These are phyloP conservation scores for Pyrochroa serraticornis DNA, from an alignment of 2,888 invertebrate species.

Conservation along the genomic window DNA sequence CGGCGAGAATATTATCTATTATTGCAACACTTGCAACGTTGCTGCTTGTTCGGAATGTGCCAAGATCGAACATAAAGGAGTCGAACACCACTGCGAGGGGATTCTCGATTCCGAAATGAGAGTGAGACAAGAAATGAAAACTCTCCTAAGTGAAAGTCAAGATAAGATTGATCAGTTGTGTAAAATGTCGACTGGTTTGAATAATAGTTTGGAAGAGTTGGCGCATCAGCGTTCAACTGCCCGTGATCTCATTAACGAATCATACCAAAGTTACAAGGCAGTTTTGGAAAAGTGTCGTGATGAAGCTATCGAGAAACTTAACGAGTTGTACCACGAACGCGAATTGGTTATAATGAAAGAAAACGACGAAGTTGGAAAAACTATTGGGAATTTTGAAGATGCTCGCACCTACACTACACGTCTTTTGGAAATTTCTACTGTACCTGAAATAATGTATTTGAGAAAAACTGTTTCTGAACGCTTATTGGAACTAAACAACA, in stretches of 20 bases:
- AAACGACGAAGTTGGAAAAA: conserved; percentile 79
- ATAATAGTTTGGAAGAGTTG: conserved; percentile 82
- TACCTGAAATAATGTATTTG: conserved; percentile 82
- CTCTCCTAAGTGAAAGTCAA: conserved; percentile 76
- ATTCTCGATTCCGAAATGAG: conserved; percentile 77
- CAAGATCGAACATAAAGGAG: conserved; percentile 79
- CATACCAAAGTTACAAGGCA: conserved; percentile 80
- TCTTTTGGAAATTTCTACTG: conserved; percentile 82
- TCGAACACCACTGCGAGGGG: conserved; percentile 82
- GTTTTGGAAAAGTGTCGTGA: conserved; percentile 82
- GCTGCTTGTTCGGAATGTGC: conserved; percentile 89
- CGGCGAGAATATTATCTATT: conserved; percentile 84
- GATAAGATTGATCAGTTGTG: conserved; percentile 78
- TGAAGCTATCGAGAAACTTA: conserved; percentile 73
- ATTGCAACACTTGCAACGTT: conserved; percentile 86
- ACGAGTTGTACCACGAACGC: conserved; percentile 79
- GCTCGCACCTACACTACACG: conserved; percentile 85
- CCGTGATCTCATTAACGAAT: conserved; percentile 79
- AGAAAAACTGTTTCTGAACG: conserved; percentile 80
- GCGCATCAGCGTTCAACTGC: conserved; percentile 88
- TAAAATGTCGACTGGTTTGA: conserved; percentile 75
- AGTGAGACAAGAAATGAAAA: conserved; percentile 78
- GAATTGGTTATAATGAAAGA: conserved; percentile 91
- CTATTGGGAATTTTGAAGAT: conserved; percentile 82
- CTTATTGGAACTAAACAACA: conserved; percentile 77